A percentile compares a stretch with the other conserved stretches of the same genome.
Conservation (phyloP, 2,113 vertebrate species). For the Cynoglossus semilaevis region DNA sequence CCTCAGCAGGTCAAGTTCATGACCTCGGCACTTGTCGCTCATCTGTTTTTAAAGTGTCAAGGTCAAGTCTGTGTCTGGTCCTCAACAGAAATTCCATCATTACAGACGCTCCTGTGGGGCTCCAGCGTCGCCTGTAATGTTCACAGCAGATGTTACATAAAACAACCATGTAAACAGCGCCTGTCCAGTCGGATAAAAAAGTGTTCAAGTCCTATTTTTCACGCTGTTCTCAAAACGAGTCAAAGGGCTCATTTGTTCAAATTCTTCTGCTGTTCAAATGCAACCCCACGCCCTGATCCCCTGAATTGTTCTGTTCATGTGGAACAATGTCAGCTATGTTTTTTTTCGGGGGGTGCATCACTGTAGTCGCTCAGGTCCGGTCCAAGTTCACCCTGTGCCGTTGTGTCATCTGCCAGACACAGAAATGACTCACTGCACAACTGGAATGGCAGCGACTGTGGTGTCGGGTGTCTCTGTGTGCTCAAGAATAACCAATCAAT, state of each 20-base stretch:
- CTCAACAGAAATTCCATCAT: slow-evolving; percentile 19
- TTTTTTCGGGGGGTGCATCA: slow-evolving; percentile 25
- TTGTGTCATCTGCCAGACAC: slow-evolving; percentile 54
- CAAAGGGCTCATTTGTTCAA: slow-evolving; percentile 5
- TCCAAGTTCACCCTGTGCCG: slow-evolving; percentile 56
- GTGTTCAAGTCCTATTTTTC: slow-evolving; percentile 5
- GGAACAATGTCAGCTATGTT: slow-evolving; percentile 55
- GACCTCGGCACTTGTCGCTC: slow-evolving; percentile 19
- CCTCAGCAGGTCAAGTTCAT: slow-evolving; percentile 28
- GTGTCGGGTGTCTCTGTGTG: slow-evolving; percentile 67
- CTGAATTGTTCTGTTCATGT: slow-evolving; percentile 60
- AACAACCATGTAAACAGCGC: not conserved
- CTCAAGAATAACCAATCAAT: slow-evolving; percentile 71
- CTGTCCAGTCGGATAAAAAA: not conserved
- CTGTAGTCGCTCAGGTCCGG: slow-evolving; percentile 39
- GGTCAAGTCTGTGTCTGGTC: slow-evolving; percentile 36
- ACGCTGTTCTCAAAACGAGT: not conserved
- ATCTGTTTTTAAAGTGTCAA: slow-evolving; percentile 37
- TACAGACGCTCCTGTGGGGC: slow-evolving; percentile 7
- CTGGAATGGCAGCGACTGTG: slow-evolving; percentile 55
- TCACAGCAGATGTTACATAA: slow-evolving; percentile 8
- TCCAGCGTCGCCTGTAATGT: not conserved
- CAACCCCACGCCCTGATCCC: slow-evolving; percentile 59
- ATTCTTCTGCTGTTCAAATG: slow-evolving; percentile 52
- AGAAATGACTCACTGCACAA: slow-evolving; percentile 71